These are phyloP conservation scores for Prionailurus viverrinus DNA, from an alignment of 2,113 vertebrate genomes.

Conservation along the genomic window DNA sequence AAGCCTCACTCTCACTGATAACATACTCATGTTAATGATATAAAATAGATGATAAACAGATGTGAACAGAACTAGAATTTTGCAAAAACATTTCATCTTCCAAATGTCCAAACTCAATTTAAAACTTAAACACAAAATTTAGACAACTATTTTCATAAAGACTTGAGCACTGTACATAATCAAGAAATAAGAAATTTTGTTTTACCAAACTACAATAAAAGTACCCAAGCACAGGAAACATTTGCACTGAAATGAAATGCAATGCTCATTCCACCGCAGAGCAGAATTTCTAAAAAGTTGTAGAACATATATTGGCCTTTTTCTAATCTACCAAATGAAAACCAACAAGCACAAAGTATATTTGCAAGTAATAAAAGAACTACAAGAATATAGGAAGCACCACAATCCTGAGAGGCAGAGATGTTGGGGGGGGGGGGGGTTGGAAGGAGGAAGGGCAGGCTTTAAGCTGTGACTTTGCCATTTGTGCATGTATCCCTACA, in stretches of 20 bases:
- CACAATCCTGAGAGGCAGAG: neutral
- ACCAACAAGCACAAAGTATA: neutral
- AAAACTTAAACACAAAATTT: conserved; percentile 61
- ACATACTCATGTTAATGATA: conserved; percentile 30
- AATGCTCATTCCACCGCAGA: conserved; percentile 5
- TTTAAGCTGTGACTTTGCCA: neutral
- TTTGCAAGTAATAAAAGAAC: conserved; percentile 51
- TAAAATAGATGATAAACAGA: conserved; percentile 39
- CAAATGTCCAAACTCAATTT: conserved; percentile 55
- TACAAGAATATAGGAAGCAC: neutral
- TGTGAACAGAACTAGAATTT: conserved; percentile 46
- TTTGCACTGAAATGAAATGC: conserved; percentile 50
- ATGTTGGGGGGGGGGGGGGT: too few relatives aligned
- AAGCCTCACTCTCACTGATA: conserved; percentile 26
- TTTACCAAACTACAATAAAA: conserved; percentile 16
- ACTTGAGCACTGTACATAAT: neutral
- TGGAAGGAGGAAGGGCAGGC: too few relatives aligned
- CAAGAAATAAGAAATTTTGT: conserved; percentile 36
- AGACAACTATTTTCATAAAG: conserved; percentile 49
- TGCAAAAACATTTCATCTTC: neutral
- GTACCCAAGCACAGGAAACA: neutral
- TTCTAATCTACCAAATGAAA: conserved; percentile 18
- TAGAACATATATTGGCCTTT: neutral
- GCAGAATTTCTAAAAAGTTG: conserved; percentile 9
- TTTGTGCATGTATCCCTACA: neutral